Base-by-base conservation (phyloP, 2,113 vertebrate species). In the Psammodynastes pulverulentus region DNA sequence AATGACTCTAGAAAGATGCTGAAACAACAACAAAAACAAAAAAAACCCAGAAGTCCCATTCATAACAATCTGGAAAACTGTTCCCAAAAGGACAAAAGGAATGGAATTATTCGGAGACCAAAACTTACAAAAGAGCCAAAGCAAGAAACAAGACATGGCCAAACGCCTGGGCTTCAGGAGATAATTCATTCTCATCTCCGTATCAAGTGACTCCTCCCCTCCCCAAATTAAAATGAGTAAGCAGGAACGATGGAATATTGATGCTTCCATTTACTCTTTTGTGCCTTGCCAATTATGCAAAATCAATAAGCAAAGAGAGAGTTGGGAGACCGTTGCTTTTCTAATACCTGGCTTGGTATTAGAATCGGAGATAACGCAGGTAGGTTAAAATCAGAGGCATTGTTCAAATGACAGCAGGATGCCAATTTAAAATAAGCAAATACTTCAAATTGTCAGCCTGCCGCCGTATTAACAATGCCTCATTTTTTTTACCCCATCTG, bases 391-490 rank as follows among this genome's bases (percentile, higher is more conserved):
- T 43, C 34, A 54, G 79, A 48, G 54, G 12, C 87, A 91, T 62
- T 48, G 56, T 92, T 95, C 94, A 48, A 94, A 87, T 86, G 92
- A 84, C 93, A 90, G 93, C 84, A 92, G 92, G 91, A 62, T 90
- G 86, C 86, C 52, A 84, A 91, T 91, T 58, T 84, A 49, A 46
- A 45, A 90, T 87, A 29, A 95, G 87, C 92, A 95, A 58, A 92
- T 90, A 56, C 93, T 39, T 51, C 43, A 62, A 34, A 91, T 89
- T 29, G 52, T n/a, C 46, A 90, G 79, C 90, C 92, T 92, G 84
- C 94, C 89, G 92, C 91, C 93, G 87, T 67, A 94, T 48, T 95
- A 95, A 92, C 49, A 53, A 84, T 90, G 85, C 12, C 52, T 58
- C 87, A 84, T 58, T 58, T 95, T 58, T 95, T 96, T 95, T 87